phyloP scores from a whole-genome alignment of 2,888 invertebrate species.

The Lathronympha strigana region DNA sequence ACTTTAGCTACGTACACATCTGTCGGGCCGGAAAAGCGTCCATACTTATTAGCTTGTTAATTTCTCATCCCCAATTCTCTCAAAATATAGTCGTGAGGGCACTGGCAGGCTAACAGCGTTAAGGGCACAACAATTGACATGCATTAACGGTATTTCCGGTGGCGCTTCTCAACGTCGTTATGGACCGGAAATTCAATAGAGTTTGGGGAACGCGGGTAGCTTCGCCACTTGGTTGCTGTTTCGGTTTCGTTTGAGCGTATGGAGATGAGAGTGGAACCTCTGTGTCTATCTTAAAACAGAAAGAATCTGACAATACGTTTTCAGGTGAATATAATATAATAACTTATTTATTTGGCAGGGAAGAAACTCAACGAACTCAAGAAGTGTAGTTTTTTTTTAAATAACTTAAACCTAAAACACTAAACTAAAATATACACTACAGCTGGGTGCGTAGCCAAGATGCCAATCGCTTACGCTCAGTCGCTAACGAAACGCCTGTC shows the following conservation, averaged over 20 bases:
- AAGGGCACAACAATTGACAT: conserved; percentile 79
- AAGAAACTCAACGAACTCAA: too few species aligned
- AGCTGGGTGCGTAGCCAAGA: too few species aligned
- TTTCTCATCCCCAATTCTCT: conserved; percentile 15
- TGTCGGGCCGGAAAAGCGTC: background rate
- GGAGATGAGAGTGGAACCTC: background rate
- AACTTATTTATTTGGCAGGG: too few species aligned
- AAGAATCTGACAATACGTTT: too few species aligned
- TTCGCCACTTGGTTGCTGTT: conserved; percentile 20
- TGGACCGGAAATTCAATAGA: conserved; percentile 80
- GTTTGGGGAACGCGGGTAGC: conserved; percentile 53
- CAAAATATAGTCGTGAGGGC: conserved; percentile 15
- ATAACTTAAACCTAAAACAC: too few species aligned
- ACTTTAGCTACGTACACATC: background rate
- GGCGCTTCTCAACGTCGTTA: conserved; percentile 69
- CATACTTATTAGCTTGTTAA: conserved; percentile 15
- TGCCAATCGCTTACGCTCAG: too few species aligned
- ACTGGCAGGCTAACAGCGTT: conserved; percentile 60
- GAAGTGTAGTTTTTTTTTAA: too few species aligned
- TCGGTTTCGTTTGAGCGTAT: background rate
- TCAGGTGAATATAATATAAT: too few species aligned
- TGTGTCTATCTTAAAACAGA: background rate
- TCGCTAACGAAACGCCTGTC: too few species aligned
- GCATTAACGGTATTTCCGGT: conserved; percentile 80
- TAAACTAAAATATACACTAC: too few species aligned